Percentiles rank a stretch among this genome's conserved stretches.
phyloP scores from a whole-genome alignment of 2,888 invertebrate genomes.

The Hyposoter didymator region DNA sequence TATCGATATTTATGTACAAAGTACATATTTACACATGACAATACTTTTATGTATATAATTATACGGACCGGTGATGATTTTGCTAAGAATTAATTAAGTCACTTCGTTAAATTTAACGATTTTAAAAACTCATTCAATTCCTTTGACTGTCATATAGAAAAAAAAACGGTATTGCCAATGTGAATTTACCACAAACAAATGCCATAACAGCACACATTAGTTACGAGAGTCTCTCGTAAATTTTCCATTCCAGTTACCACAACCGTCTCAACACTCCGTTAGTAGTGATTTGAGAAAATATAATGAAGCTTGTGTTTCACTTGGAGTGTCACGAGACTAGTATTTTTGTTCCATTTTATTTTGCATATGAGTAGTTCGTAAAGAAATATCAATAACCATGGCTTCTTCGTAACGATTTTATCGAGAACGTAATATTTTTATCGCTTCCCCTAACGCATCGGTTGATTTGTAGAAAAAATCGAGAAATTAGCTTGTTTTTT shows the following conservation, averaged over 20 bases:
- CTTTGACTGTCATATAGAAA: background rate
- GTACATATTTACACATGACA: slow-evolving; percentile 21
- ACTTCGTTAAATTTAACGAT: slow-evolving; percentile 7
- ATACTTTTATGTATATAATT: slow-evolving; percentile 2
- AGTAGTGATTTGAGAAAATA: background rate
- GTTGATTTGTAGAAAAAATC: slow-evolving; percentile 53
- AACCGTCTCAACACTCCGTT: background rate
- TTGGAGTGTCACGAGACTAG: slow-evolving; percentile 19
- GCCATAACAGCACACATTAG: slow-evolving; percentile 59
- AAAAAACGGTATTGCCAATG: background rate
- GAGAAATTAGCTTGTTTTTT: background rate
- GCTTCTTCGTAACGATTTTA: slow-evolving; percentile 43
- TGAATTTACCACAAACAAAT: slow-evolving; percentile 32
- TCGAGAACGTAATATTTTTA: slow-evolving; percentile 20
- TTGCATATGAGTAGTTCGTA: slow-evolving; percentile 44
- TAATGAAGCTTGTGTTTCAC: slow-evolving; percentile 23
- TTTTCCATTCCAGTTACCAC: slow-evolving; percentile 58
- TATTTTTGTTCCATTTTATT: slow-evolving; percentile 29
- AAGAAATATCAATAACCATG: slow-evolving; percentile 46
- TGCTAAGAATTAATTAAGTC: slow-evolving; percentile 5
- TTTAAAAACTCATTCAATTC: slow-evolving; percentile 27
- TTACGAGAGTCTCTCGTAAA: slow-evolving; percentile 54
- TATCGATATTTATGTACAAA: slow-evolving; percentile 1
- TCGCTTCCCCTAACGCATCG: slow-evolving; percentile 61
- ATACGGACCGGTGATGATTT: background rate